Evolutionary conservation across 1,140 invertebrate genomes (phyloP), one percentile per base, ranked within the genome.

Genomic region (Drosophila littoralis): DNA sequence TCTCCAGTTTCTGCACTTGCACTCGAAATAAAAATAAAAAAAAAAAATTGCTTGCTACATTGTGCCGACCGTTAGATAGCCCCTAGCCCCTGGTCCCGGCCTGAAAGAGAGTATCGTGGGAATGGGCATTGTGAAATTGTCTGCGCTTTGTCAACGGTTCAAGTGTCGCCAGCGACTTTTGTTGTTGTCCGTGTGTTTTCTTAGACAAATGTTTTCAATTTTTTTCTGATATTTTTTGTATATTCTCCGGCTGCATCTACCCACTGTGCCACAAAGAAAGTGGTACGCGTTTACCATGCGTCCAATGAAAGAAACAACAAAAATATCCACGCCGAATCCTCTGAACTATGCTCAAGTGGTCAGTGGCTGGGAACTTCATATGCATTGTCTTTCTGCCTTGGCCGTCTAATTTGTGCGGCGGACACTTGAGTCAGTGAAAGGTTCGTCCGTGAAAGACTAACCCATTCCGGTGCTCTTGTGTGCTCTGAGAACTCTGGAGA

Each of bases 1-100:
- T 90, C 86, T 86, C 86, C 76, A 81, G 81, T 90, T 86, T 90
- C 86, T 82, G 81, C 86, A 90, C 81, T 90, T 84, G 86, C 81
- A 70, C 54, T 73, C 54, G 70, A 69, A 75, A 76, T 82, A 68
- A 66, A 28, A 12, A 51, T n/a, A n/a, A 15, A 12, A 33, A 10
- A 59, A 12, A 15, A 33, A 43, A 46, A 35, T 58, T 58, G 42
- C 77, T 61, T 58, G 71, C 67, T 79, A 28, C 22, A 66, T 71
- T 64, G 65, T 75, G 22, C 58, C 50, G 72, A 58, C 69, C 63
- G 52, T 72, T 73, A 81, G 81, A 68, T 77, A 64, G 66, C 74
- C 77, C 60, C 57, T 59, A 12, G 48, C 12, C 28, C 28, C 48
- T 50, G 61, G 8, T 6, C 17, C 28, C 40, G 22, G 43, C 13